Percentiles rank a stretch among this genome's conserved stretches.
These are phyloP conservation scores for Neosalanx taihuensis DNA, from an alignment of 2,797 vertebrate genomes.

Conservation along the genomic window DNA sequence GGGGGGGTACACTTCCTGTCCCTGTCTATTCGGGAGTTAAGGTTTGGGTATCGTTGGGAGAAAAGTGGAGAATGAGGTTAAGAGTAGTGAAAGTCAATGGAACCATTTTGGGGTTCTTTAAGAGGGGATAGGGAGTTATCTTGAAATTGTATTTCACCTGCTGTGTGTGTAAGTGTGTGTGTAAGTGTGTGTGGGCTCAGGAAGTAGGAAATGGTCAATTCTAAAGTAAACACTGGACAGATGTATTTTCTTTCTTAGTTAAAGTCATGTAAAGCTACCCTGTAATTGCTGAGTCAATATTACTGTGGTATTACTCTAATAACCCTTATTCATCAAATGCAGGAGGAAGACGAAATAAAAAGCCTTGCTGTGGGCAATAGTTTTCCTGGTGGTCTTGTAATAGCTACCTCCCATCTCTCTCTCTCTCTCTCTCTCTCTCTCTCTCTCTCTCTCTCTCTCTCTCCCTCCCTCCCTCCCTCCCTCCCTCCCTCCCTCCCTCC, in stretches of 20 bases:
- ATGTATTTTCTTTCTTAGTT: constrained; percentile 60
- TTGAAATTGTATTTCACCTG: constrained; percentile 30
- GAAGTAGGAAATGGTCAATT: constrained; percentile 51
- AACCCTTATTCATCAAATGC: constrained; percentile 63
- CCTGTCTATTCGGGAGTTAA: constrained; percentile 45
- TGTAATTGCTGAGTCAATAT: constrained; percentile 67
- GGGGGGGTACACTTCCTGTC: constrained; percentile 62
- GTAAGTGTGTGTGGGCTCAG: constrained; percentile 52
- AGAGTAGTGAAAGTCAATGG: constrained; percentile 18
- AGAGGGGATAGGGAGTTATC: background rate
- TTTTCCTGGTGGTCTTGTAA: background rate
- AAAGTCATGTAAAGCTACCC: constrained; percentile 56
- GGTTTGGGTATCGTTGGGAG: constrained; percentile 35
- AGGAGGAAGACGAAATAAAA: constrained; percentile 39
- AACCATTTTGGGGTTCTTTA: constrained; percentile 25
- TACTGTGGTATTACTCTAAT: constrained; percentile 61
- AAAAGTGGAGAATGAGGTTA: constrained; percentile 23
- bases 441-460: background rate
- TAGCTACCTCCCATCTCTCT: background rate
- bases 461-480: background rate
- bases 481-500: background rate
- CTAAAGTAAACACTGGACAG: constrained; percentile 51
- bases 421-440: constrained; percentile 2
- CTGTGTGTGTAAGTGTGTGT: constrained; percentile 17
- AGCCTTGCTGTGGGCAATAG: background rate